Evolutionary conservation across 1,140 invertebrate species (phyloP).

Genomic region (Chelonus insularis): DNA sequence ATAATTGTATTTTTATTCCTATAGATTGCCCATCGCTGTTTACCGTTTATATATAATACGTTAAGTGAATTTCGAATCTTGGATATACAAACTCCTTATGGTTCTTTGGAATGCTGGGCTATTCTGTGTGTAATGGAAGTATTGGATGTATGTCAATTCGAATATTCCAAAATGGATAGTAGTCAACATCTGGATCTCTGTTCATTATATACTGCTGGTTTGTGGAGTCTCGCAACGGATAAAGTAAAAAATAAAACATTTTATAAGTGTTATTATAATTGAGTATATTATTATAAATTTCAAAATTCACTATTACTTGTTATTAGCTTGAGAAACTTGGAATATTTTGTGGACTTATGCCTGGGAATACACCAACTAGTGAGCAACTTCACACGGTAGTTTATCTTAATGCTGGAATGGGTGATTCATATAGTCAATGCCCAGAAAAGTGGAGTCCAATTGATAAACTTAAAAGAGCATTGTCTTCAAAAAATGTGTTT

Average conservation of each 20-base stretch:
- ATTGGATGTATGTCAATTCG: constrained; percentile 73
- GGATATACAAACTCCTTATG: constrained; percentile 75
- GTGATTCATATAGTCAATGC: constrained; percentile 64
- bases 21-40: constrained; percentile 80
- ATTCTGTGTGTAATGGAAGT: constrained; percentile 91
- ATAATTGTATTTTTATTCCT: constrained; percentile 16
- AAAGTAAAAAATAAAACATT: constrained; percentile 81
- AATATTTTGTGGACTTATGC: constrained; percentile 88
- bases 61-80: constrained; percentile 79
- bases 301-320: too few species aligned
- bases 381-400: constrained; percentile 89
- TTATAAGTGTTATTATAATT: too few species aligned
- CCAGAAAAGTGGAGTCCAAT: constrained; percentile 70
- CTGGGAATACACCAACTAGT: constrained; percentile 78
- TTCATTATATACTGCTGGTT: constrained; percentile 83
- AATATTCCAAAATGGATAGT: constrained; percentile 67
- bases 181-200: constrained; percentile 68
- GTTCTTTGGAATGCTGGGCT: constrained; percentile 90
- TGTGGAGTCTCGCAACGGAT: constrained; percentile 90
- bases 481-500: constrained; percentile 88
- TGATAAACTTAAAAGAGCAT: constrained; percentile 85
- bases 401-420: constrained; percentile 86
- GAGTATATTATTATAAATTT: too few species aligned
- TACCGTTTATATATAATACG: constrained; percentile 85
- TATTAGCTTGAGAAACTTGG: constrained; percentile 81